Evolutionary conservation across 2,113 vertebrate genomes (phyloP).

Genomic region (Tupaia chinensis): DNA sequence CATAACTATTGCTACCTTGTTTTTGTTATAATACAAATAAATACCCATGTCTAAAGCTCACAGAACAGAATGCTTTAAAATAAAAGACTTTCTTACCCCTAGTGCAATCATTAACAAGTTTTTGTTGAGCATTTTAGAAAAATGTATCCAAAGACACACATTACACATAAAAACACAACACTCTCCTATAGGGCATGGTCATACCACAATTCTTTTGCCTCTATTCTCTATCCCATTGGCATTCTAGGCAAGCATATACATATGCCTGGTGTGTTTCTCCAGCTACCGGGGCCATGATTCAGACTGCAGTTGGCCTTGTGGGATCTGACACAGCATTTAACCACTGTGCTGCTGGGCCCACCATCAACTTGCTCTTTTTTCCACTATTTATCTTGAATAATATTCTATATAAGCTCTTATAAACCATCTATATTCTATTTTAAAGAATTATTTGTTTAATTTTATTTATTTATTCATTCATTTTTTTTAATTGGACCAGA

Average conservation of each 20-base stretch:
- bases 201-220: too few species aligned
- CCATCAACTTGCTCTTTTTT: neutral
- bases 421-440: neutral
- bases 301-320: too few species aligned
- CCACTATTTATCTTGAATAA: constrained; percentile 3
- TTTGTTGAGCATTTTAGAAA: neutral
- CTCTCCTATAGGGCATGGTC: too few species aligned
- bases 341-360: too few species aligned
- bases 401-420: neutral
- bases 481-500: too few species aligned
- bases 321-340: too few species aligned
- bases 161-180: neutral
- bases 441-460: too few species aligned
- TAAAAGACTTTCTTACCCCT: neutral
- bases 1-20: constrained; percentile 11
- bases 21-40: constrained; percentile 39
- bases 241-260: too few species aligned
- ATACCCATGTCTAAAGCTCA: neutral
- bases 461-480: too few species aligned
- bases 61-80: neutral
- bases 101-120: neutral
- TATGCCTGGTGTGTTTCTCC: too few species aligned
- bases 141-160: neutral
- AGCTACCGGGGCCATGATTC: too few species aligned
- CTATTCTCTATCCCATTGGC: too few species aligned